Evolutionary conservation across 2,888 invertebrate genomes (phyloP).

Genomic region (Cynaeus angustus): DNA sequence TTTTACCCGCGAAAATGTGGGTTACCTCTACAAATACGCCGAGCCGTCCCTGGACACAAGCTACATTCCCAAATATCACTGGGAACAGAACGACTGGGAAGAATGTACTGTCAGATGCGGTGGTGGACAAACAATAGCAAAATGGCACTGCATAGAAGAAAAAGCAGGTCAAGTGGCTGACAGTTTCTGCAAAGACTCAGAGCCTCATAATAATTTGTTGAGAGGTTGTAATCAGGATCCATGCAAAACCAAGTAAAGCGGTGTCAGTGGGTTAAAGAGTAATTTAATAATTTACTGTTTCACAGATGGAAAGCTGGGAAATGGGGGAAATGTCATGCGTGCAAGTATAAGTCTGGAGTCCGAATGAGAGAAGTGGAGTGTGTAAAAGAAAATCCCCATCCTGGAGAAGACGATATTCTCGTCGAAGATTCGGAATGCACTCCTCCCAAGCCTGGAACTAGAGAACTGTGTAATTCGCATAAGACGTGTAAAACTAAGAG

Average conservation of each 20-base stretch:
- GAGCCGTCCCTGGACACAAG: conserved; percentile 74
- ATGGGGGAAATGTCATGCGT: conserved; percentile 78
- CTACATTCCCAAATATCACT: conserved; percentile 75
- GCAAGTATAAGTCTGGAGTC: conserved; percentile 71
- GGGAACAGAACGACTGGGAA: conserved; percentile 78
- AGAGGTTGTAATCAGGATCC: conserved; percentile 72
- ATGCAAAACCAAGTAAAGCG: conserved; percentile 71
- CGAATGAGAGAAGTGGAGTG: conserved; percentile 72
- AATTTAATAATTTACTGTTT: conserved; percentile 2
- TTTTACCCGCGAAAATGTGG: conserved; percentile 78
- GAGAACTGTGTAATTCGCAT: conserved; percentile 68
- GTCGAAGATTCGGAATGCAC: conserved; percentile 67
- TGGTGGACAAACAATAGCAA: conserved; percentile 74
- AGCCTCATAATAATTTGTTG: conserved; percentile 69
- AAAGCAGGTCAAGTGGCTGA: conserved; percentile 78
- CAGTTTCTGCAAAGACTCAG: conserved; percentile 71
- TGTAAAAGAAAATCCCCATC: conserved; percentile 69
- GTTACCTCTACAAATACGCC: conserved; percentile 77
- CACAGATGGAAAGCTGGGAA: conserved; percentile 78
- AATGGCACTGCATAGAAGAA: conserved; percentile 76
- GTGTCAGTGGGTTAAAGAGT: conserved; percentile 41
- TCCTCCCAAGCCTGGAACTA: conserved; percentile 63
- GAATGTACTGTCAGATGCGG: conserved; percentile 79
- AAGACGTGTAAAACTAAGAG: conserved; percentile 63
- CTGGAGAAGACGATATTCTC: conserved; percentile 71